Conservation (phyloP, 2,797 vertebrate genomes). For the Sciurus carolinensis region DNA sequence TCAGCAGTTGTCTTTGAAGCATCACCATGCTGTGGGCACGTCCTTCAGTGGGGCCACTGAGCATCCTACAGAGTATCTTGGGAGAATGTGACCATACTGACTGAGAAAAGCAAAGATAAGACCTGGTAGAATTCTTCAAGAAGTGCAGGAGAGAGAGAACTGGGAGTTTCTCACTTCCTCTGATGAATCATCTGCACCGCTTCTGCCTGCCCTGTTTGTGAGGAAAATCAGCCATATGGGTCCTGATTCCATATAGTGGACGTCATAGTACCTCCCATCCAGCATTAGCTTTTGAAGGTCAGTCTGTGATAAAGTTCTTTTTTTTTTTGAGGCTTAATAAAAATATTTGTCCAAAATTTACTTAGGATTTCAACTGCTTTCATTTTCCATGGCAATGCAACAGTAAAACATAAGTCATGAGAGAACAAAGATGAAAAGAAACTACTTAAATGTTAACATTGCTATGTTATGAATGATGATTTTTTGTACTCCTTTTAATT, state of each 20-base stretch:
- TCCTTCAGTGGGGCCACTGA: not conserved
- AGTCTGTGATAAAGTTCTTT: not conserved
- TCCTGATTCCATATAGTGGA: not conserved
- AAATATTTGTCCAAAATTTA: not conserved
- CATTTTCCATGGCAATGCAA: not conserved
- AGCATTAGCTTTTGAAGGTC: not conserved
- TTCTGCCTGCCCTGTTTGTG: not conserved
- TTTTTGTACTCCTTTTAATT: not conserved
- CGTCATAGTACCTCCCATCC: not conserved
- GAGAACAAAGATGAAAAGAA: not conserved
- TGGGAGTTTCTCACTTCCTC: not conserved
- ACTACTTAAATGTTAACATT: not conserved
- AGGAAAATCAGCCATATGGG: not conserved
- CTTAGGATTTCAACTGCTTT: not conserved
- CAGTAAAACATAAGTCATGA: not conserved
- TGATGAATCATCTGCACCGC: not conserved
- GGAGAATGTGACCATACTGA: not conserved
- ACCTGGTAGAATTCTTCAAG: not conserved
- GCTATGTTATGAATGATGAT: not conserved
- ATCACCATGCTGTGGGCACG: not conserved
- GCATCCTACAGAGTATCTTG: accelerated
- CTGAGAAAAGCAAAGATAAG: not conserved
- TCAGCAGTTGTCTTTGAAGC: not conserved
- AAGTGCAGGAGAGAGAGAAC: not conserved
- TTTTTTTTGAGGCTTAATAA: not conserved